These are phyloP conservation scores for Lathamus discolor DNA, from an alignment of 2,113 vertebrate genomes.

Conservation along the genomic window DNA sequence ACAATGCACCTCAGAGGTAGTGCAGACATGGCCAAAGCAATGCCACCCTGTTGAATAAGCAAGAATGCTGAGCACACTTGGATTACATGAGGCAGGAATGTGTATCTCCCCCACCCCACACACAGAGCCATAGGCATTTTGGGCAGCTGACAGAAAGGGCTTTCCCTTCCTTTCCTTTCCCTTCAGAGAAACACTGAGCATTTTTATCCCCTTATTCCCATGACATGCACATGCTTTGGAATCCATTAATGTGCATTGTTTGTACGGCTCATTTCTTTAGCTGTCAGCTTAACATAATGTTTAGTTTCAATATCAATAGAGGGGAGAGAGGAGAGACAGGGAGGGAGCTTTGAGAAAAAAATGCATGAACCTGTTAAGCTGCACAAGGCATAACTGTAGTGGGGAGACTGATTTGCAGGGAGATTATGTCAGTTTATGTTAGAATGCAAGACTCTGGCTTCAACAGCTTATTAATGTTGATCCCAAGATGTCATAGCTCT, in stretches of 20 bases:
- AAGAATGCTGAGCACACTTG: neutral
- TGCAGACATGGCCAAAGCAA: neutral
- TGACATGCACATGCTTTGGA: slow-evolving; percentile 45
- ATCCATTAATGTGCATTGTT: slow-evolving; percentile 61
- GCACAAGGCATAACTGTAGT: slow-evolving; percentile 36
- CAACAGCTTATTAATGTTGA: slow-evolving; percentile 48
- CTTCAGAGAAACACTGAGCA: slow-evolving; percentile 20
- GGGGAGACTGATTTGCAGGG: slow-evolving; percentile 18
- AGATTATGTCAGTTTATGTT: slow-evolving; percentile 50
- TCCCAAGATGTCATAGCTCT: neutral
- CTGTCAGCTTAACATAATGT: slow-evolving; percentile 70
- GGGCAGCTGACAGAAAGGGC: neutral
- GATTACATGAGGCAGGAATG: slow-evolving; percentile 40
- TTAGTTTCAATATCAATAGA: slow-evolving; percentile 69
- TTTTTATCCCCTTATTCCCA: slow-evolving; percentile 53
- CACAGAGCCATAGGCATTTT: neutral
- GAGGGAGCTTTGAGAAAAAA: slow-evolving; percentile 51
- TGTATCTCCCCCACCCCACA: neutral
- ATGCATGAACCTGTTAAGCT: slow-evolving; percentile 53
- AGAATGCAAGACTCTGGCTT: neutral
- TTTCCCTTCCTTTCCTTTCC: neutral
- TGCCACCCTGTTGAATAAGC: neutral
- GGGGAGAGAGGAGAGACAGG: slow-evolving; percentile 32
- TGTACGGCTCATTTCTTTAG: slow-evolving; percentile 61
- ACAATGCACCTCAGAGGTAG: neutral